Evolutionary conservation across 2,888 invertebrate species (phyloP).

Genomic region (Hedychridium roseum): DNA sequence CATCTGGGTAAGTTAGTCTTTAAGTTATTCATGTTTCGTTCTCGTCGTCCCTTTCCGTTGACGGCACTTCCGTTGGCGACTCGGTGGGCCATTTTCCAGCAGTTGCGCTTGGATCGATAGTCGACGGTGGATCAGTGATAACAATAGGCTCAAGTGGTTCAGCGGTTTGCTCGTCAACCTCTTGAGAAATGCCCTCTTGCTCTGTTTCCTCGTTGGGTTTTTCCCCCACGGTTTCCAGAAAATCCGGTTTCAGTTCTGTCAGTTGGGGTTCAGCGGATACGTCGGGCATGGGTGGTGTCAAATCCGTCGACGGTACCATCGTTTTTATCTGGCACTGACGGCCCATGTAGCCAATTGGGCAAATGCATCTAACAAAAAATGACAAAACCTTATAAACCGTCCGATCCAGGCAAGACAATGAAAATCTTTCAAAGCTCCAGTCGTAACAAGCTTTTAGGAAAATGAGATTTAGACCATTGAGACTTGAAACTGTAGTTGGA

Average conservation of each 20-base stretch:
- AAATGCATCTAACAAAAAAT: conserved; percentile 69
- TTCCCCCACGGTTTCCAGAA: conserved; percentile 5
- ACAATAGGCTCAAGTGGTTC: conserved; percentile 54
- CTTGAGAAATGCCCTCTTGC: neutral
- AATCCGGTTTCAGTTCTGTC: conserved; percentile 2
- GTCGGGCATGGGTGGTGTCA: conserved; percentile 49
- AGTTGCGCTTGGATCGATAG: conserved; percentile 50
- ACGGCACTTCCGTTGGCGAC: conserved; percentile 47
- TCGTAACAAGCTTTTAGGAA: no score
- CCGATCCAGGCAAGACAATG: neutral
- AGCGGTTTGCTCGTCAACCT: conserved; percentile 36
- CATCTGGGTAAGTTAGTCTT: no score
- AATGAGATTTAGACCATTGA: no score
- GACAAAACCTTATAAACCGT: neutral
- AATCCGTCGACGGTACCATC: conserved; percentile 52
- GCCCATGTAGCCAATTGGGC: conserved; percentile 79
- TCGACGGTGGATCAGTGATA: conserved; percentile 51
- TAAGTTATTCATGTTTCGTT: conserved; percentile 51
- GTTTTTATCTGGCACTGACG: conserved; percentile 74
- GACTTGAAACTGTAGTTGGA: no score
- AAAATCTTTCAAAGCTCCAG: neutral
- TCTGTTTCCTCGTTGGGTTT: conserved; percentile 24
- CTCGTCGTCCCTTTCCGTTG: conserved; percentile 52
- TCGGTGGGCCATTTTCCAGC: conserved; percentile 61
- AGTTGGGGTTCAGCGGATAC: conserved; percentile 9